Evolutionary conservation across 2,888 invertebrate genomes (phyloP).

Genomic region (Macaria liturata): DNA sequence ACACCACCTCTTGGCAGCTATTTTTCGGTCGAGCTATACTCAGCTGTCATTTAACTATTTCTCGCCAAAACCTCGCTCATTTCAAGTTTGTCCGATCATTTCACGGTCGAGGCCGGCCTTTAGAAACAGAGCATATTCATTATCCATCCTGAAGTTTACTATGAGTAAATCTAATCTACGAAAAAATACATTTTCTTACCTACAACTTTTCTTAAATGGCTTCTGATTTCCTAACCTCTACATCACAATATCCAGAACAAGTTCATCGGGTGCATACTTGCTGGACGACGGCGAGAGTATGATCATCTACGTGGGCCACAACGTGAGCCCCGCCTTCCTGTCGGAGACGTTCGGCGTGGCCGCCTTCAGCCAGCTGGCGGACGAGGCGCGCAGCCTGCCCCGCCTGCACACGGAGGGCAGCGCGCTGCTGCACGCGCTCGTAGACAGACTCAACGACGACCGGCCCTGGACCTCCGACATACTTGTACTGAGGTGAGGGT

Average conservation of each 20-base stretch:
- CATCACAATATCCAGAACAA: constrained; percentile 74
- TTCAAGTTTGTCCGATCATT: no score
- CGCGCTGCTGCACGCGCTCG: constrained; percentile 89
- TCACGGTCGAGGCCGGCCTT: no score
- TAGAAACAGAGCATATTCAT: no score
- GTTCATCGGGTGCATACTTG: constrained; percentile 93
- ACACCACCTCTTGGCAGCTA: no score
- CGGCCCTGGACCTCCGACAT: constrained; percentile 91
- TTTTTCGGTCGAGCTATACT: no score
- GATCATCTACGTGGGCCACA: constrained; percentile 92
- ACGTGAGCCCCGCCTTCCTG: constrained; percentile 88
- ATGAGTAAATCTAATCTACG: no score
- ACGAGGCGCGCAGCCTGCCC: constrained; percentile 91
- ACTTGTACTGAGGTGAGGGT: constrained; percentile 89
- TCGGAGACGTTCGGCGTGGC: constrained; percentile 90
- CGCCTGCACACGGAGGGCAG: constrained; percentile 89
- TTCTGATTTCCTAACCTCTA: no score
- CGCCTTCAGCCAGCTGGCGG: constrained; percentile 88
- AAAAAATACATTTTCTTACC: no score
- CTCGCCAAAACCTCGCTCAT: no score
- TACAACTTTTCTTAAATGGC: no score
- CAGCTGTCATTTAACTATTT: no score
- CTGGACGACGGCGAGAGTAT: constrained; percentile 94
- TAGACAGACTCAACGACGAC: constrained; percentile 92
- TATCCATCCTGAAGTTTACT: no score